Percentiles rank a stretch among this genome's conserved stretches.
Evolutionary conservation across 2,113 vertebrate species (phyloP).

Genomic region (Chionodraco myersi): DNA sequence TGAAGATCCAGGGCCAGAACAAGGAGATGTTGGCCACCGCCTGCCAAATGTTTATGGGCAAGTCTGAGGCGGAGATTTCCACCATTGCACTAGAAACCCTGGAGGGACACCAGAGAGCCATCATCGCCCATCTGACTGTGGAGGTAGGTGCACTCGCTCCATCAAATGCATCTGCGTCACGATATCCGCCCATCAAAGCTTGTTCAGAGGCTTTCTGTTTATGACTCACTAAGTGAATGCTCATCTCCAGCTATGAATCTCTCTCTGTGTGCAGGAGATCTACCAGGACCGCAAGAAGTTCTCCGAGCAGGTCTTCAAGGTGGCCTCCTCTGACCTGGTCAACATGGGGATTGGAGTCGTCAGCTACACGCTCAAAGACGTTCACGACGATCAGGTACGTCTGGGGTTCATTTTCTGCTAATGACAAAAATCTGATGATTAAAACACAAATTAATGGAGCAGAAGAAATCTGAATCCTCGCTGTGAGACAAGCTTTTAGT

Average conservation of each 20-base stretch:
- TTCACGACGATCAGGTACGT: slow-evolving; percentile 93
- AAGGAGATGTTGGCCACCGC: slow-evolving; percentile 96
- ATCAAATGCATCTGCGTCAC: background rate
- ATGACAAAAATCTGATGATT: background rate
- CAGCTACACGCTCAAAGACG: slow-evolving; percentile 96
- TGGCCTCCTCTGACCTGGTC: slow-evolving; percentile 94
- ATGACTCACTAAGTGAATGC: background rate
- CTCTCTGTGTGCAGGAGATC: slow-evolving; percentile 86
- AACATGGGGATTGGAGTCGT: slow-evolving; percentile 98
- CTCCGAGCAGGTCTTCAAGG: slow-evolving; percentile 95
- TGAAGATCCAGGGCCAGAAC: slow-evolving; percentile 98
- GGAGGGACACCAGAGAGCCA: slow-evolving; percentile 95
- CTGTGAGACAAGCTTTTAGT: slow-evolving; percentile 45
- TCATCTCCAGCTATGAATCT: background rate
- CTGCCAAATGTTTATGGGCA: slow-evolving; percentile 98
- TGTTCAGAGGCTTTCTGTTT: background rate
- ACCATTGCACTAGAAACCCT: slow-evolving; percentile 94
- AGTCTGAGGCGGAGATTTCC: slow-evolving; percentile 89
- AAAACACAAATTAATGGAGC: background rate
- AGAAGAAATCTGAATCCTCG: background rate
- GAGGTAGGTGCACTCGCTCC: slow-evolving; percentile 82
- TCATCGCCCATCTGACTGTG: slow-evolving; percentile 97
- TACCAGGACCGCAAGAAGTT: slow-evolving; percentile 98
- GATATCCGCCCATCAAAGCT: background rate
- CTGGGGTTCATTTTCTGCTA: background rate